Percentiles rank a stretch among this genome's conserved stretches.
phyloP scores from a whole-genome alignment of 2,113 vertebrate species.

The Guaruba guarouba region DNA sequence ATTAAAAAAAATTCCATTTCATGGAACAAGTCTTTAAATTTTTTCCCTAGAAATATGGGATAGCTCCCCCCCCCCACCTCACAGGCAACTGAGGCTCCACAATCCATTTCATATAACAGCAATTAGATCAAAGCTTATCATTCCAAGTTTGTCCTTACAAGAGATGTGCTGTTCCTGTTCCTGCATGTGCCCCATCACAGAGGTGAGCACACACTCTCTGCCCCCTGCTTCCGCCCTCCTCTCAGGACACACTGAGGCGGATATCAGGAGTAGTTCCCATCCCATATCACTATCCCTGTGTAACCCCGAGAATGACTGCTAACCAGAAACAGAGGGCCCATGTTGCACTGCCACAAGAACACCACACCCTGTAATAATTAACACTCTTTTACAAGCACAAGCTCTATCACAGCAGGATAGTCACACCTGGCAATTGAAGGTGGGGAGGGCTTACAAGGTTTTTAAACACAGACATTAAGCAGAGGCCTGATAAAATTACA shows the following conservation, averaged over 20 bases:
- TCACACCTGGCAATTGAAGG: background rate
- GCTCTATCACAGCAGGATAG: background rate
- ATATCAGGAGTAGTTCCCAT: background rate
- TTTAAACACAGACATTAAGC: background rate
- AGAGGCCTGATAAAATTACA: background rate
- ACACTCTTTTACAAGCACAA: background rate
- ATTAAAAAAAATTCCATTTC: background rate
- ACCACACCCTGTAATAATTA: background rate
- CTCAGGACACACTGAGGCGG: background rate
- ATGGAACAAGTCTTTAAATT: background rate
- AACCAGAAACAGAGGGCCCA: background rate
- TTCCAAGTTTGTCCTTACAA: background rate
- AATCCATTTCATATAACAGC: background rate
- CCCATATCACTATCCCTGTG: background rate
- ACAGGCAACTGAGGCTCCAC: background rate
- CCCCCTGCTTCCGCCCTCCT: background rate
- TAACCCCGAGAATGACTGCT: background rate
- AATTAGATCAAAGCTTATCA: background rate
- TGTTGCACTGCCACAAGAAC: background rate
- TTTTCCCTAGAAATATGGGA: background rate
- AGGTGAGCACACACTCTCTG: background rate
- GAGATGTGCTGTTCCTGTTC: background rate
- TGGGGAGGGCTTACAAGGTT: background rate
- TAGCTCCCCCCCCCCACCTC: background rate
- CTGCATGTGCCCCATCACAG: accelerated